These are phyloP conservation scores for Hormaphis cornu DNA, from an alignment of 1,140 invertebrate genomes.

Conservation along the genomic window DNA sequence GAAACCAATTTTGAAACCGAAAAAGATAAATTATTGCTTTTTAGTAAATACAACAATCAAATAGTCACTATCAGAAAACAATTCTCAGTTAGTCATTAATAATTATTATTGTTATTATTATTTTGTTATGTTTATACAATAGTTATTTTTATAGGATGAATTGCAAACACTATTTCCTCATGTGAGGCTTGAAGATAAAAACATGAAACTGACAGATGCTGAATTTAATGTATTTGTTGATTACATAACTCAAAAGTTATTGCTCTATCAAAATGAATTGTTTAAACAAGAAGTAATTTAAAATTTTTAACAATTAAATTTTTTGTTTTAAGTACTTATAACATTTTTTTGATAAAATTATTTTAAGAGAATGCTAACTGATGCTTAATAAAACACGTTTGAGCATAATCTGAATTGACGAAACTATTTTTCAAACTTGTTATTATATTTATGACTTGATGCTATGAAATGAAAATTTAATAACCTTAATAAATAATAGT, in stretches of 20 bases:
- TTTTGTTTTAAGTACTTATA: conserved; percentile 6
- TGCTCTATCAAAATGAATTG: conserved; percentile 61
- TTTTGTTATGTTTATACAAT: neutral
- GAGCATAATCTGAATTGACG: too few species aligned
- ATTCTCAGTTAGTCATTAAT: conserved; percentile 44
- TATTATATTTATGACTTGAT: too few species aligned
- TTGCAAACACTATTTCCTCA: conserved; percentile 61
- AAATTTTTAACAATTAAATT: too few species aligned
- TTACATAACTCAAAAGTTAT: conserved; percentile 55
- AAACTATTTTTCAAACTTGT: too few species aligned
- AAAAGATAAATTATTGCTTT: conserved; percentile 48
- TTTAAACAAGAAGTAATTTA: conserved; percentile 48
- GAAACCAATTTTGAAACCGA: conserved; percentile 52
- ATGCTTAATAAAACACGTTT: too few species aligned
- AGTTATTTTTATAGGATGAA: conserved; percentile 49
- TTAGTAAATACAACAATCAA: conserved; percentile 61
- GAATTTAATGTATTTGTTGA: conserved; percentile 60
- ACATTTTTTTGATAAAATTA: neutral
- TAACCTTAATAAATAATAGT: too few species aligned
- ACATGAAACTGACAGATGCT: conserved; percentile 51
- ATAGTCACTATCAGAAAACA: conserved; percentile 57
- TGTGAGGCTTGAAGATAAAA: conserved; percentile 54
- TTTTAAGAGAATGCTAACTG: too few species aligned
- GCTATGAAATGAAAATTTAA: too few species aligned
- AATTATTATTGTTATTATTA: neutral